phyloP scores from a whole-genome alignment of 1,140 invertebrate genomes.

The Drosophila bocki region DNA sequence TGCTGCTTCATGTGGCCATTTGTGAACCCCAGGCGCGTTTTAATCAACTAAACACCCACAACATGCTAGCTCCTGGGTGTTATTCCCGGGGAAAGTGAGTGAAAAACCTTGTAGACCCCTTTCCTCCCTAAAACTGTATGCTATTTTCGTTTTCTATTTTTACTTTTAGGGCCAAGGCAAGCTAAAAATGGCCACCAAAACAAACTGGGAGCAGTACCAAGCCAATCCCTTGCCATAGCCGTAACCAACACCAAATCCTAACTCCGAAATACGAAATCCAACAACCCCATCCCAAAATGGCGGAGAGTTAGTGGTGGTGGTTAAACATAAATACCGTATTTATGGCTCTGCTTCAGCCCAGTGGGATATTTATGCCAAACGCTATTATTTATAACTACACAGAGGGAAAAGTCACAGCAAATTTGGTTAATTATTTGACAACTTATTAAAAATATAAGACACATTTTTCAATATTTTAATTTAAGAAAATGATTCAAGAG shows the following conservation, averaged over 20 bases:
- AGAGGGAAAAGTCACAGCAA: neutral
- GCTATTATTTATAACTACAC: conserved; percentile 65
- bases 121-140: conserved; percentile 23
- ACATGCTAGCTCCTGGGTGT: conserved; percentile 17
- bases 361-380: conserved; percentile 61
- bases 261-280: neutral
- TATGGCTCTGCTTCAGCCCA: conserved; percentile 58
- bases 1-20: conserved; percentile 20
- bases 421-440: too few relatives aligned
- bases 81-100: conserved; percentile 46
- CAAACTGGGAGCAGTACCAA: neutral
- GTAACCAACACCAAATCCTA: conserved; percentile 29
- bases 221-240: conserved; percentile 16
- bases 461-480: too few relatives aligned
- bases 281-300: conserved; percentile 45
- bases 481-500: too few relatives aligned
- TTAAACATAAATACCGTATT: conserved; percentile 70
- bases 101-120: conserved; percentile 74
- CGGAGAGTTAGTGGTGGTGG: conserved; percentile 52
- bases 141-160: conserved; percentile 56
- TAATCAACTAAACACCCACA: conserved; percentile 65
- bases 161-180: conserved; percentile 60
- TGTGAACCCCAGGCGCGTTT: conserved; percentile 45
- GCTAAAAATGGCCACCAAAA: conserved; percentile 67
- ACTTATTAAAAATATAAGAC: neutral